Evolutionary conservation across 2,113 vertebrate species (phyloP).

Genomic region (Dromaius novaehollandiae): DNA sequence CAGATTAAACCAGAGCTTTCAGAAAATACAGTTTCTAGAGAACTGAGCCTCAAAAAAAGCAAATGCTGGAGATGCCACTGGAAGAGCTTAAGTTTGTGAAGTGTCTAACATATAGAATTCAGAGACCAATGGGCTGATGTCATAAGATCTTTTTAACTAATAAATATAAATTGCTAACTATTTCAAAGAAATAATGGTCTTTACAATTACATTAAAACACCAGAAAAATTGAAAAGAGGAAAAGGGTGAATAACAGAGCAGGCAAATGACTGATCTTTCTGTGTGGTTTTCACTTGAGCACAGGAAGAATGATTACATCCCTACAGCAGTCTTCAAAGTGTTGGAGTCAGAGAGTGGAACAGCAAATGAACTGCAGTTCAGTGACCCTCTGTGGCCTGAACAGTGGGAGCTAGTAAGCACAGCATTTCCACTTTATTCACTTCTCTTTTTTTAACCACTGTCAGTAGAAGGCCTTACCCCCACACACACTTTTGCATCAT

Average conservation of each 20-base stretch:
- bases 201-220: conserved; percentile 35
- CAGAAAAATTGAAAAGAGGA: conserved; percentile 35
- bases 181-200: conserved; percentile 28
- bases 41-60: neutral
- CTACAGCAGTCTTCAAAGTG: conserved; percentile 71
- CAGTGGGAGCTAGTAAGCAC: conserved; percentile 70
- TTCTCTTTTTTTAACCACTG: conserved; percentile 48
- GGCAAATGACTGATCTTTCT: conserved; percentile 62
- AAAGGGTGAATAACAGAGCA: conserved; percentile 51
- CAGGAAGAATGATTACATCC: conserved; percentile 70
- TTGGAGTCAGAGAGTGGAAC: conserved; percentile 63
- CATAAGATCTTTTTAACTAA: neutral
- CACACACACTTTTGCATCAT: neutral
- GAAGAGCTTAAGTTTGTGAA: neutral
- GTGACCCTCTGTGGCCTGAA: conserved; percentile 72
- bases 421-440: conserved; percentile 69
- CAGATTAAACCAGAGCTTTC: neutral
- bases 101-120: neutral
- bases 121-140: neutral
- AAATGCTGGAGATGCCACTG: neutral
- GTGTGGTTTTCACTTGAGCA: conserved; percentile 51
- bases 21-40: neutral
- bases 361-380: conserved; percentile 73
- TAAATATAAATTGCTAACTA: conserved; percentile 3
- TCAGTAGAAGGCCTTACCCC: conserved; percentile 22